These are phyloP conservation scores for Rutpela maculata DNA, from an alignment of 2,888 invertebrate species.

Conservation along the genomic window DNA sequence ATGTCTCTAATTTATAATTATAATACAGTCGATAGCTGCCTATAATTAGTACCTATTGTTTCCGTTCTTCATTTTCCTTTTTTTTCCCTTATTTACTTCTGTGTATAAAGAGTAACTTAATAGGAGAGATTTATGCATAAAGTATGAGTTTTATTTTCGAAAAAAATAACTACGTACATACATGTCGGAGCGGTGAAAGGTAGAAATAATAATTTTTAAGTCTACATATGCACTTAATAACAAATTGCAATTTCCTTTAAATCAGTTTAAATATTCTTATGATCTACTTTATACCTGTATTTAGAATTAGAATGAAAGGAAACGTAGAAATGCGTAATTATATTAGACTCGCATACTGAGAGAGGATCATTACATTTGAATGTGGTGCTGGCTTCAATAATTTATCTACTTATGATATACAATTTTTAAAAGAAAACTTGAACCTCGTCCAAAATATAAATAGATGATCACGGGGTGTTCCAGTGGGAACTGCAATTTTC, in stretches of 20 bases:
- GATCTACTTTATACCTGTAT: neutral
- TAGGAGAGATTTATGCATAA: neutral
- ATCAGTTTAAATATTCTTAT: neutral
- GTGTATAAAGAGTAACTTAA: neutral
- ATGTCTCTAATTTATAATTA: no score
- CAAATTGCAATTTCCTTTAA: neutral
- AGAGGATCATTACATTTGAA: no score
- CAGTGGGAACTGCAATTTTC: no score
- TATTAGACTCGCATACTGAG: no score
- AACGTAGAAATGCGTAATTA: neutral
- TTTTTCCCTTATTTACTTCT: neutral
- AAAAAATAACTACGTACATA: neutral
- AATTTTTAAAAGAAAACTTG: no score
- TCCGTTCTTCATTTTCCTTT: neutral
- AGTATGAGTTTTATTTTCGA: neutral
- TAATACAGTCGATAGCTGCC: no score
- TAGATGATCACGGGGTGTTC: no score
- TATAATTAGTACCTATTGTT: no score
- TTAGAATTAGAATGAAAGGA: neutral
- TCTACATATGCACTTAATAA: neutral
- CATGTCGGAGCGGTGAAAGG: neutral
- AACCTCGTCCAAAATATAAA: no score
- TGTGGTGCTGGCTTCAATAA: no score
- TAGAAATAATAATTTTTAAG: neutral
- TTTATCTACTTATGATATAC: no score